A percentile compares a stretch with the other conserved stretches of the same genome.
Conservation (phyloP, 2,888 invertebrate genomes). For the Amphipoea oculea region DNA sequence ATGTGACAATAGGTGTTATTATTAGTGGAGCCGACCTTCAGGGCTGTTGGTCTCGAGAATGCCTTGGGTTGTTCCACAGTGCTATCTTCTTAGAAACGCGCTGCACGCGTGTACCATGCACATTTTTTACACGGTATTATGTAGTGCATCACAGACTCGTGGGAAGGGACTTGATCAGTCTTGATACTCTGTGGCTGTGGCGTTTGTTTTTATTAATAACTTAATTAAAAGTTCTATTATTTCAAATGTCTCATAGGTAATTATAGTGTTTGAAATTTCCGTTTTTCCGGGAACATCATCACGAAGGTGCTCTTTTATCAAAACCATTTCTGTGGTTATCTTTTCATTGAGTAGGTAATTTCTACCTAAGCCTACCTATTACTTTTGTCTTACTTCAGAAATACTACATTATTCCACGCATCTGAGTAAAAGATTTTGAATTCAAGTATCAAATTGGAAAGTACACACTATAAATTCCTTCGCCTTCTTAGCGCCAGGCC, state of each 20-base stretch:
- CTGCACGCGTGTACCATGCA: conserved; percentile 80
- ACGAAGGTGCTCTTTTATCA: neutral
- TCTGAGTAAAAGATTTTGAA: conserved; percentile 8
- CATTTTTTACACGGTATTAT: conserved; percentile 80
- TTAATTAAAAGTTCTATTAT: neutral
- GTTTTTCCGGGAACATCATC: neutral
- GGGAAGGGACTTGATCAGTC: conserved; percentile 64
- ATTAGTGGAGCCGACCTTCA: conserved; percentile 85
- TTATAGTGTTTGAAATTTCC: neutral
- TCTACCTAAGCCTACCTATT: neutral
- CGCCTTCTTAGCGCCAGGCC: conserved; percentile 89
- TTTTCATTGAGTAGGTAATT: neutral
- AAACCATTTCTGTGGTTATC: neutral
- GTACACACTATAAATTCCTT: conserved; percentile 84
- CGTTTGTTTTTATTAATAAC: conserved; percentile 1
- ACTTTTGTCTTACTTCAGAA: neutral
- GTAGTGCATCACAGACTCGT: conserved; percentile 51
- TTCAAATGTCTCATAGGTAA: neutral
- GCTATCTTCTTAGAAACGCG: conserved; percentile 86
- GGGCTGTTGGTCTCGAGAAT: conserved; percentile 78
- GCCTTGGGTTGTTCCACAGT: conserved; percentile 79
- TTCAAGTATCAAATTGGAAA: conserved; percentile 75
- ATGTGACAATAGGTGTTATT: conserved; percentile 75
- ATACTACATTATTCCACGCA: conserved; percentile 6
- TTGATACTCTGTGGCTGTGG: conserved; percentile 65